A percentile compares a stretch with the other conserved stretches of the same genome.
These are phyloP conservation scores for Mesopsocus fuscifrons DNA, from an alignment of 2,888 invertebrate genomes.

Conservation along the genomic window DNA sequence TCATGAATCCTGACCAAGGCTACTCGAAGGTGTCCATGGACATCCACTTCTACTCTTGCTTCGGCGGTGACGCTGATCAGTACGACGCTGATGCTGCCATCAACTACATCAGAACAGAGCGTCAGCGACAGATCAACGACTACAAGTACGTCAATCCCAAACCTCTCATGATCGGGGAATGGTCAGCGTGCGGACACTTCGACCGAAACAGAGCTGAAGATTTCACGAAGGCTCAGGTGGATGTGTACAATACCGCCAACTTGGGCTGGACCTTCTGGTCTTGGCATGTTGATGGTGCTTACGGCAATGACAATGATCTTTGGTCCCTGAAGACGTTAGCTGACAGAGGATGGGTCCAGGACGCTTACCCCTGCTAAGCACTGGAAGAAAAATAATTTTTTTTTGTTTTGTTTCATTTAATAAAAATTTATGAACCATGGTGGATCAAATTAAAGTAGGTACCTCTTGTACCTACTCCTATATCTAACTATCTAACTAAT, in stretches of 20 bases:
- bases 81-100: not conserved
- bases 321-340: not conserved
- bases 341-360: not conserved
- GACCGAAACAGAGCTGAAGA: not conserved
- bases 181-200: not conserved
- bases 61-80: not conserved
- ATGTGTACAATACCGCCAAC: not conserved
- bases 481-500: no score
- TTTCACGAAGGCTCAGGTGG: not conserved
- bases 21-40: not conserved
- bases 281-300: not conserved
- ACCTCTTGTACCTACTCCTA: no score
- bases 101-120: not conserved
- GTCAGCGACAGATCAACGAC: not conserved
- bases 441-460: no score
- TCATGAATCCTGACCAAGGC: conserved; percentile 4
- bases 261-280: conserved; percentile 1
- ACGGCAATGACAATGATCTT: not conserved
- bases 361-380: not conserved
- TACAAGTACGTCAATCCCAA: not conserved
- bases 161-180: conserved; percentile 4
- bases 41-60: conserved; percentile 4
- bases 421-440: no score
- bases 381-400: no score
- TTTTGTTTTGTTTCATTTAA: no score